Evolutionary conservation across 2,797 vertebrate species (phyloP).

Genomic region (Acipenser oxyrinchus): DNA sequence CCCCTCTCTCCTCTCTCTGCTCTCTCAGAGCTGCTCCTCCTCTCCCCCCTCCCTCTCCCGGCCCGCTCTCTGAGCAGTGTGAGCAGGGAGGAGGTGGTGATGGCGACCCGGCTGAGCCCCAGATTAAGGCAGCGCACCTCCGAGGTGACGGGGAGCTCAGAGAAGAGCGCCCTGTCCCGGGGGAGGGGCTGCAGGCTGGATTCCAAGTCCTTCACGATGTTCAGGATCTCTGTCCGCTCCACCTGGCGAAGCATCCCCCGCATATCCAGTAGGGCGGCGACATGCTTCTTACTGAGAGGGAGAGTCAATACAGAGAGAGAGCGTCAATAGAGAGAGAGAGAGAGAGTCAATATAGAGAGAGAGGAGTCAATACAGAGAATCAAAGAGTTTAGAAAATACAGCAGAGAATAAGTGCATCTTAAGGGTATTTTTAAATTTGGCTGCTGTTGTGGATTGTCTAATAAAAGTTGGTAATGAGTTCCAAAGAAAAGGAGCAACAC

Average conservation of each 20-base stretch:
- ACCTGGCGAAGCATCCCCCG: constrained; percentile 63
- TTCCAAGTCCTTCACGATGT: constrained; percentile 73
- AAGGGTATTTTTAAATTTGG: too few species aligned
- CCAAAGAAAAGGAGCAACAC: too few species aligned
- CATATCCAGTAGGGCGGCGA: constrained; percentile 76
- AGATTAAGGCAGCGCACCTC: constrained; percentile 67
- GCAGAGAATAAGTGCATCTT: too few species aligned
- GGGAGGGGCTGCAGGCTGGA: constrained; percentile 30
- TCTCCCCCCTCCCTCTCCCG: too few species aligned
- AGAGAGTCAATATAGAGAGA: too few species aligned
- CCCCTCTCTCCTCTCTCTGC: too few species aligned
- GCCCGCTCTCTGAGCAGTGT: too few species aligned
- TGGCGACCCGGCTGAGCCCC: constrained; percentile 61
- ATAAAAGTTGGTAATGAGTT: too few species aligned
- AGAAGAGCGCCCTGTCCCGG: constrained; percentile 65
- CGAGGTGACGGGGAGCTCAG: constrained; percentile 69
- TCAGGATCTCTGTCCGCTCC: constrained; percentile 76
- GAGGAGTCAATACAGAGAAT: too few species aligned
- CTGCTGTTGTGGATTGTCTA: too few species aligned
- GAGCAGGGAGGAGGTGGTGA: constrained; percentile 46
- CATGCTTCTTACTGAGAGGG: constrained; percentile 66
- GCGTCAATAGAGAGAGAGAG: neutral
- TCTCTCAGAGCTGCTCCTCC: too few species aligned
- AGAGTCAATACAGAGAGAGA: constrained; percentile 25
- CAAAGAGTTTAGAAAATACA: too few species aligned